Percentiles rank a stretch among this genome's conserved stretches.
Conservation (phyloP, 2,797 vertebrate genomes). For the Alcedo atthis region DNA sequence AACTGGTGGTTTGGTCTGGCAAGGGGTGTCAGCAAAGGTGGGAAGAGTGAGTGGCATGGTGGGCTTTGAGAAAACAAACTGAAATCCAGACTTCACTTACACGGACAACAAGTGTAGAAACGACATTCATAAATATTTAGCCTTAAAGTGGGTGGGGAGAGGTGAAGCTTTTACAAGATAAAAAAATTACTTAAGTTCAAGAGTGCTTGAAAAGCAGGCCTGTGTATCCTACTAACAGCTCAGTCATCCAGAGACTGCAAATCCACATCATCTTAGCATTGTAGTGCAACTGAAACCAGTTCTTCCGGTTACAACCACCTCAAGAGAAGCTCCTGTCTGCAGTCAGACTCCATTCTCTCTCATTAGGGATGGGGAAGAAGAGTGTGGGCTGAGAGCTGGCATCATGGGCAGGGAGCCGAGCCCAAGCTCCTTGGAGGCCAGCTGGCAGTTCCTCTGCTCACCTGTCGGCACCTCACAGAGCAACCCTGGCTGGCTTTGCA, state of each 20-base stretch:
- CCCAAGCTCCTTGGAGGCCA: neutral
- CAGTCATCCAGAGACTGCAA: neutral
- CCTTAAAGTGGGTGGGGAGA: neutral
- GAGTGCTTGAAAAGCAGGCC: neutral
- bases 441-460: neutral
- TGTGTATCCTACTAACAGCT: neutral
- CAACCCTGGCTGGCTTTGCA: neutral
- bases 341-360: neutral
- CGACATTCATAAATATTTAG: neutral
- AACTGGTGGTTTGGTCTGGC: fast-evolving
- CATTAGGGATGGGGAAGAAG: neutral
- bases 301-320: slow-evolving; percentile 13
- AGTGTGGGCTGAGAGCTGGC: slow-evolving; percentile 26
- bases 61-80: neutral
- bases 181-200: neutral
- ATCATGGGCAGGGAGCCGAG: neutral
- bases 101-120: neutral
- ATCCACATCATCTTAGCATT: neutral
- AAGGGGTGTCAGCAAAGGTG: neutral
- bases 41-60: fast-evolving
- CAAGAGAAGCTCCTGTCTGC: neutral
- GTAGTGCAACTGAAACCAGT: neutral
- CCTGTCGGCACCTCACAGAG: neutral
- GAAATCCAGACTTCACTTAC: neutral
- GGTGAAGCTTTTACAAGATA: neutral